Percentiles rank a stretch among this genome's conserved stretches.
Evolutionary conservation across 2,888 invertebrate species (phyloP).

Genomic region (Hirtodrosophila confusa): DNA sequence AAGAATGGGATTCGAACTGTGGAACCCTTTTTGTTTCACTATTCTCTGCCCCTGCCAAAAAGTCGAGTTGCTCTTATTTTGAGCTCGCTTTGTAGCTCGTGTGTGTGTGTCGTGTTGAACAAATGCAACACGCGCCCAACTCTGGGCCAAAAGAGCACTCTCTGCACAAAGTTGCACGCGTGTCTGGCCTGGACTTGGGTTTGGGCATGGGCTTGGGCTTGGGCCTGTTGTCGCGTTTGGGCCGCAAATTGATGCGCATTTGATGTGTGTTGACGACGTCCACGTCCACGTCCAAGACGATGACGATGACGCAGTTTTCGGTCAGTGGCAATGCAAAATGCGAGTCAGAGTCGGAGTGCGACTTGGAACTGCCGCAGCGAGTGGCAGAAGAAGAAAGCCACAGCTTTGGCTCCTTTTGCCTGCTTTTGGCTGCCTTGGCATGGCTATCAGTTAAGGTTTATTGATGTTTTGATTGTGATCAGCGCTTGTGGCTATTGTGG

Average conservation of each 20-base stretch:
- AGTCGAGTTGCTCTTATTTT: too few species aligned
- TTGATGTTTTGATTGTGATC: conserved; percentile 79
- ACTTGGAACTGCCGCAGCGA: conserved; percentile 8
- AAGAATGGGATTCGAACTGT: too few species aligned
- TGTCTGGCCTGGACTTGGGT: conserved; percentile 38
- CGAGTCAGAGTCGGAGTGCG: conserved; percentile 44
- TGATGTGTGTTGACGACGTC: conserved; percentile 68
- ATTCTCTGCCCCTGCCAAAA: too few species aligned
- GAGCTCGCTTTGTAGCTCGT: too few species aligned
- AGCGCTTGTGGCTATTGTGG: conserved; percentile 68
- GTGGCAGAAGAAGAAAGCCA: conserved; percentile 1
- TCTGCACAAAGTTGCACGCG: conserved; percentile 60
- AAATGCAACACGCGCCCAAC: too few species aligned
- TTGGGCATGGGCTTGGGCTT: neutral
- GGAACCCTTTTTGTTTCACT: too few species aligned
- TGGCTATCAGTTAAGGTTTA: conserved; percentile 77
- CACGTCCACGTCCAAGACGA: conserved; percentile 21
- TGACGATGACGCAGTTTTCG: conserved; percentile 50
- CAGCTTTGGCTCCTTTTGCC: conserved; percentile 1
- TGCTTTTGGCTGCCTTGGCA: conserved; percentile 32
- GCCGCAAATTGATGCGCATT: conserved; percentile 72
- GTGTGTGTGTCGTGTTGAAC: too few species aligned
- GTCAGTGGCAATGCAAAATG: conserved; percentile 52
- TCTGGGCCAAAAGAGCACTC: conserved; percentile 35
- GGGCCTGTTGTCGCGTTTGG: conserved; percentile 64